Conservation (phyloP, 2,888 invertebrate genomes). For the Cryptocheilus praepositus region DNA sequence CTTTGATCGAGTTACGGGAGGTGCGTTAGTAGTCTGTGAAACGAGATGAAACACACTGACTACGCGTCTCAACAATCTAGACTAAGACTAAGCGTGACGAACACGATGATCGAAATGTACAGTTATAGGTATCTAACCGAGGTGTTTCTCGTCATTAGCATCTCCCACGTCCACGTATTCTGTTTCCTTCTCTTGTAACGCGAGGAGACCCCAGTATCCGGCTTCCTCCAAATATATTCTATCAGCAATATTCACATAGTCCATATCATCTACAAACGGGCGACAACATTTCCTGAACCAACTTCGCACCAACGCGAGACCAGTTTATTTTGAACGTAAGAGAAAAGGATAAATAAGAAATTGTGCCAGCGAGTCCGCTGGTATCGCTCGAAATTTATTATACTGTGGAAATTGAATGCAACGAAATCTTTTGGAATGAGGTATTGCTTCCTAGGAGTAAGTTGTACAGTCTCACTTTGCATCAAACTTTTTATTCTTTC, state of each 20-base stretch:
- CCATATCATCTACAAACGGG: slow-evolving; percentile 62
- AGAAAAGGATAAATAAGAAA: no score
- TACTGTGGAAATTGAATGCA: no score
- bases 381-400: no score
- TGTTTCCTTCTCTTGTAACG: slow-evolving; percentile 68
- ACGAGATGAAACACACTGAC: not conserved
- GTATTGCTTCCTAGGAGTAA: no score
- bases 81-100: no score
- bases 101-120: no score
- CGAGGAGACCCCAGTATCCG: slow-evolving; percentile 71
- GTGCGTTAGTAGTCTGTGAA: not conserved
- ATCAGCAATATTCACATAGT: slow-evolving; percentile 64
- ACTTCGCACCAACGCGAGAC: not conserved
- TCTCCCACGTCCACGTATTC: slow-evolving; percentile 65
- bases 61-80: not conserved
- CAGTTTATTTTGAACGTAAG: not conserved
- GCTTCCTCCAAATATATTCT: slow-evolving; percentile 73
- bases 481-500: no score
- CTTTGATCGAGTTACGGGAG: no score
- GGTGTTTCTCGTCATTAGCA: slow-evolving; percentile 62
- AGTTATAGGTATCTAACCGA: slow-evolving; percentile 62
- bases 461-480: no score
- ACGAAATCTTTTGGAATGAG: no score
- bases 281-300: slow-evolving; percentile 3
- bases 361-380: no score